Percentiles rank a stretch among this genome's conserved stretches.
These are phyloP conservation scores for Petrocephalus zakoni DNA, from an alignment of 2,113 vertebrate species.

Conservation along the genomic window DNA sequence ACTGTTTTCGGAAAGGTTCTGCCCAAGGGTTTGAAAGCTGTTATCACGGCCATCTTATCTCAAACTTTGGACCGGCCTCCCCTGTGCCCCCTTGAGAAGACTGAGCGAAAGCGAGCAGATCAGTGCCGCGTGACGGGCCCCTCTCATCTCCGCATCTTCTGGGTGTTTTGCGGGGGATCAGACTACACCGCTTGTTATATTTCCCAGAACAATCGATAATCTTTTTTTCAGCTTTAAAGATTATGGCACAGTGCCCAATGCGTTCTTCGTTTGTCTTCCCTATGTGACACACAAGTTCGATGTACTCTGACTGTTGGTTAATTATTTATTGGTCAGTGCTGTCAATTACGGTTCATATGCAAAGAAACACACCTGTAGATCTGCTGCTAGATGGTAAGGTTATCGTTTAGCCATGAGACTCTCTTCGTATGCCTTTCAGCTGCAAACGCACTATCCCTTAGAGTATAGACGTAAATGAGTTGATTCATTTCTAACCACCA, in stretches of 20 bases:
- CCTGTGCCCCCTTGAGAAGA: not conserved
- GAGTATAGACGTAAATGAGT: not conserved
- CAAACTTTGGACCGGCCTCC: not conserved
- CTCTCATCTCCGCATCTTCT: not conserved
- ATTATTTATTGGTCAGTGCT: not conserved
- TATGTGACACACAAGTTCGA: not conserved
- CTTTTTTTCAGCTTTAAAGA: not conserved
- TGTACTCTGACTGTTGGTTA: not conserved
- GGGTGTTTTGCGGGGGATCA: not conserved
- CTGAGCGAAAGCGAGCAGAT: not conserved
- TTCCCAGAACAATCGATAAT: not conserved
- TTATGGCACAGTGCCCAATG: not conserved
- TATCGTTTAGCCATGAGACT: not conserved
- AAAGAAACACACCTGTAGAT: not conserved
- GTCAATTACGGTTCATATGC: not conserved
- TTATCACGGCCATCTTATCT: not conserved
- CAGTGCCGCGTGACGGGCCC: not conserved
- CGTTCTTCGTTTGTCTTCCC: not conserved
- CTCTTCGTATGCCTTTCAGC: slow-evolving; percentile 16
- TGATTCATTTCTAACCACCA: not conserved
- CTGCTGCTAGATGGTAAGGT: not conserved
- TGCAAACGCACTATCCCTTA: not conserved
- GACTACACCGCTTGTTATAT: not conserved
- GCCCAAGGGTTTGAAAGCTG: not conserved
- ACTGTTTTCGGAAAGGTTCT: slow-evolving; percentile 26